These are phyloP conservation scores for Cyrtonyx montezumae DNA, from an alignment of 2,113 vertebrate species.

Conservation along the genomic window DNA sequence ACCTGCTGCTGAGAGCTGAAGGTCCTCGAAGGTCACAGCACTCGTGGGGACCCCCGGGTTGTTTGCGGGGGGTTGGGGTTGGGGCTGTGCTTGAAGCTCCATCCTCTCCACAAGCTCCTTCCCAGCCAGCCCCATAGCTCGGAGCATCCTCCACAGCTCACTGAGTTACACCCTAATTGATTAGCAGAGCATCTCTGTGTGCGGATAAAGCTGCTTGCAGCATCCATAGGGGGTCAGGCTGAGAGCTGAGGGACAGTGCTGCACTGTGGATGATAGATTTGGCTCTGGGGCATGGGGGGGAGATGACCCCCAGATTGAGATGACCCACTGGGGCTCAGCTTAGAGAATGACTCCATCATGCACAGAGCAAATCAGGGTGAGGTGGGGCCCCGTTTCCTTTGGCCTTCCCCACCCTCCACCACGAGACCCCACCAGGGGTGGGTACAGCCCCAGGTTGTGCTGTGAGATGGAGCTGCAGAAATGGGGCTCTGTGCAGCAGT, in stretches of 20 bases:
- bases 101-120: background rate
- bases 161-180: background rate
- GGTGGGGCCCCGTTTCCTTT: background rate
- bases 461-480: background rate
- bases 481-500: background rate
- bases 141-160: background rate
- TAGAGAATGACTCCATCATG: background rate
- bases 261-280: background rate
- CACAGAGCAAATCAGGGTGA: background rate
- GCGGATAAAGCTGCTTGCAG: background rate
- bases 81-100: background rate
- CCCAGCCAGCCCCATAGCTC: background rate
- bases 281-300: fast-evolving
- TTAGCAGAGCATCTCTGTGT: background rate
- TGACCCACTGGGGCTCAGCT: background rate
- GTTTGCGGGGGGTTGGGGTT: background rate
- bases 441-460: background rate
- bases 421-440: fast-evolving
- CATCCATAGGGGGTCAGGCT: background rate
- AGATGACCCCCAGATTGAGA: background rate
- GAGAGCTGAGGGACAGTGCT: no score
- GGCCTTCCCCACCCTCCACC: background rate
- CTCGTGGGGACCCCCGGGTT: fast-evolving
- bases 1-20: background rate
- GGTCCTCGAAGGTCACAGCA: fast-evolving